Percentiles rank a stretch among this genome's conserved stretches.
These are phyloP conservation scores for Malurus cyaneus DNA, from an alignment of 2,113 vertebrate species.

Conservation along the genomic window DNA sequence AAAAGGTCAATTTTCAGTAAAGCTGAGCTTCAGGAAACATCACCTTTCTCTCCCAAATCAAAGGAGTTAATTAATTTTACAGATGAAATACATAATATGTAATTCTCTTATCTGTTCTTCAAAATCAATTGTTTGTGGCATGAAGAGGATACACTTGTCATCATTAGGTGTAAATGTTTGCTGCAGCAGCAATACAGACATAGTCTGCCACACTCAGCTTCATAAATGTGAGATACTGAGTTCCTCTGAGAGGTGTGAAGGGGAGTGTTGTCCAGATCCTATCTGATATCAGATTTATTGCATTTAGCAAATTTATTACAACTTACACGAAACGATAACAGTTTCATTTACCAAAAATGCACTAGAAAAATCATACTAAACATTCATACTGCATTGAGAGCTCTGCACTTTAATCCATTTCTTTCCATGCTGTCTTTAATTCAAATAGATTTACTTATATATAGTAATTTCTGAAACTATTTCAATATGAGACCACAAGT, in stretches of 20 bases:
- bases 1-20: slow-evolving; percentile 78
- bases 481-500: neutral
- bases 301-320: neutral
- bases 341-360: neutral
- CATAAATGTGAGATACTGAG: neutral
- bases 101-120: slow-evolving; percentile 59
- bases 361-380: neutral
- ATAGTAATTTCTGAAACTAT: neutral
- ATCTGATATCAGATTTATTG: neutral
- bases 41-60: slow-evolving; percentile 64
- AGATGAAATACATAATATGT: slow-evolving; percentile 58
- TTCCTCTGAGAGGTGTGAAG: neutral
- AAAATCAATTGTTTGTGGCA: slow-evolving; percentile 61
- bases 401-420: neutral
- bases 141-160: slow-evolving; percentile 31
- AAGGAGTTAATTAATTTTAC: slow-evolving; percentile 75
- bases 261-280: neutral
- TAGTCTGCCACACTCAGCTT: neutral
- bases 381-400: neutral
- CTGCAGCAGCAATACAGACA: slow-evolving; percentile 18
- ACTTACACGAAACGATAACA: neutral
- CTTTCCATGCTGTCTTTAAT: neutral
- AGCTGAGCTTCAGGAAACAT: slow-evolving; percentile 56
- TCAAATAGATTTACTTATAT: neutral
- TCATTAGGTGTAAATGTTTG: slow-evolving; percentile 57